Evolutionary conservation across 2,888 invertebrate genomes (phyloP).

Genomic region (Mechanitis mazaeus): DNA sequence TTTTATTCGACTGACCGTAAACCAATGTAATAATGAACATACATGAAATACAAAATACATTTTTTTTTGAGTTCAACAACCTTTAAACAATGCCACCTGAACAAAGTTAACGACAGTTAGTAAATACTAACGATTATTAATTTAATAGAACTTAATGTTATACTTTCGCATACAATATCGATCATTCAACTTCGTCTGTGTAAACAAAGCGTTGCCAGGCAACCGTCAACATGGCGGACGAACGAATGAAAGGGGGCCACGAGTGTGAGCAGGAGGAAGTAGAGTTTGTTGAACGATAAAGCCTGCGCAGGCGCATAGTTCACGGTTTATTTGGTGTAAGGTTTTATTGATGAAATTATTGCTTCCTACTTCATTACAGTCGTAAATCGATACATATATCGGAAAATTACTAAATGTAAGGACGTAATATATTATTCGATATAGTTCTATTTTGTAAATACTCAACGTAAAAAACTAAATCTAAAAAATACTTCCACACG

Average conservation of each 20-base stretch:
- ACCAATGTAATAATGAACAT: not conserved
- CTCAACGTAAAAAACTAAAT: not conserved
- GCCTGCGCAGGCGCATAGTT: constrained; percentile 45
- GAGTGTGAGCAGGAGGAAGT: constrained; percentile 15
- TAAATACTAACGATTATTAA: constrained; percentile 8
- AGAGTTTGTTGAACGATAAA: constrained; percentile 56
- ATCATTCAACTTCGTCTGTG: constrained; percentile 35
- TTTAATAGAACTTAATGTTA: constrained; percentile 12
- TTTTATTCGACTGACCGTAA: too few relatives aligned
- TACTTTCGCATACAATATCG: constrained; percentile 30
- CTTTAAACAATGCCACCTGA: constrained; percentile 3
- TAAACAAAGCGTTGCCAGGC: constrained; percentile 43
- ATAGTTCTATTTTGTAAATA: not conserved
- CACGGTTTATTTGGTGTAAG: constrained; percentile 39
- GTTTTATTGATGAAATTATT: constrained; percentile 58
- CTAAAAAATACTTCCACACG: not conserved
- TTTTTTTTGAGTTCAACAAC: constrained; percentile 6
- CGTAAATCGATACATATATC: constrained; percentile 13
- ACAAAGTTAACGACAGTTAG: constrained; percentile 6
- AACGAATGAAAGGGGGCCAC: constrained; percentile 12
- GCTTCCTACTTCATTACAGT: constrained; percentile 41
- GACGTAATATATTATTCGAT: not conserved
- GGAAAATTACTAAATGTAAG: constrained; percentile 6
- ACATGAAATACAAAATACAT: not conserved
- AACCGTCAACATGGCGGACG: constrained; percentile 33